Evolutionary conservation across 2,797 vertebrate genomes (phyloP), one percentile per base, ranked within the genome.

Genomic region (Hyperoplus immaculatus): DNA sequence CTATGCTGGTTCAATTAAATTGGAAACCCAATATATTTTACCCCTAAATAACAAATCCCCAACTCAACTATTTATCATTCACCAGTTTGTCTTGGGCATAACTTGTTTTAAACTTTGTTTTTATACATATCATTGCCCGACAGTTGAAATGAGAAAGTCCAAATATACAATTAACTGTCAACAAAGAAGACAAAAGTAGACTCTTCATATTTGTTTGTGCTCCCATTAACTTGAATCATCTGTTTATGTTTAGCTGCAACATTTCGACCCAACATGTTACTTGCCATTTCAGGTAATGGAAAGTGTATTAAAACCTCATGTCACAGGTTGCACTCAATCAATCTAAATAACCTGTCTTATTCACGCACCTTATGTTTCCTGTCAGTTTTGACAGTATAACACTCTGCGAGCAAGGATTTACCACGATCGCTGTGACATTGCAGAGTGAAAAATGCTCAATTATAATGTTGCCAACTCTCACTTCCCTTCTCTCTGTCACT

Each of bases 391-490:
- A 89, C 82, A 83, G 87, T 80, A 78, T 83, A 80, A 76, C 75
- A 69, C 66, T 50, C 82, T 64, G 71, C 77, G 83, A 77, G 80
- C 63, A 66, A 85, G 83, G 78, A 82, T 87, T 89, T 84, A 84
- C 77, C 82, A 87, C 84, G 68, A 89, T 89, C 81, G 79, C 80
- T 71, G 78, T 86, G 87, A 90, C 88, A 84, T 77, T 72, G 73
- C 56, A 54, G 74, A 91, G 81, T 90, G 90, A 94, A 92, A 88
- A 89, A 92, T 90, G 69, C 91, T 92, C 87, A 93, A 92, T 94
- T 91, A 92, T 87, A 87, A 90, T 92, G 82, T 90, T 87, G 75
- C 83, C 84, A 88, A 82, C 72, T 86, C 78, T 81, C 64, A 86
- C 84, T 78, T 87, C 60, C 68, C 50, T 70, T 77, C 80, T 81